These are phyloP conservation scores for Ctena decussata DNA, from an alignment of 2,888 invertebrate species.

Conservation along the genomic window DNA sequence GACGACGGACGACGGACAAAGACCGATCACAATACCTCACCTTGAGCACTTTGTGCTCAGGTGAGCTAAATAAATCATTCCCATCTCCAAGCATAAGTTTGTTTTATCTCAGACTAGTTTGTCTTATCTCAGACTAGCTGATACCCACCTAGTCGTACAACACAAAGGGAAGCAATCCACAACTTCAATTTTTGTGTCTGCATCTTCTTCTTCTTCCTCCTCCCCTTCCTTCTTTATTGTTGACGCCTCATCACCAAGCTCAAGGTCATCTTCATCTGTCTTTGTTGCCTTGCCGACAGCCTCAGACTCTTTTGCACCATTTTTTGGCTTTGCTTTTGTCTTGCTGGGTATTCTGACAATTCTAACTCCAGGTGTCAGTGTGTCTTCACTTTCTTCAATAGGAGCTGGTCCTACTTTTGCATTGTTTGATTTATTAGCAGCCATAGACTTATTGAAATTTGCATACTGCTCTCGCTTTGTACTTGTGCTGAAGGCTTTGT, in stretches of 20 bases:
- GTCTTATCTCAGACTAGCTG: no score
- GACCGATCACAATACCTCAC: no score
- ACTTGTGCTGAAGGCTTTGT: conserved; percentile 72
- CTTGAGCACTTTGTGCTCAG: no score
- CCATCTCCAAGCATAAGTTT: no score
- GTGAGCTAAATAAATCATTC: no score
- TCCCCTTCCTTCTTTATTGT: conserved; percentile 57
- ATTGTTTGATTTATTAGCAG: conserved; percentile 8
- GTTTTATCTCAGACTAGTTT: no score
- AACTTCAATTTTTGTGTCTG: conserved; percentile 66
- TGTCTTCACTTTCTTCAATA: conserved; percentile 28
- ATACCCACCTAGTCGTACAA: conserved; percentile 63
- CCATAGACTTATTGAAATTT: conserved; percentile 69
- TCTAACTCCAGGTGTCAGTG: conserved; percentile 28
- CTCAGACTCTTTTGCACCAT: conserved; percentile 29
- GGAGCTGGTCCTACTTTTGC: conserved; percentile 30
- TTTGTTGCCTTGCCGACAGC: not conserved
- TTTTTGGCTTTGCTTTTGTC: conserved; percentile 17
- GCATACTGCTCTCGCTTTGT: conserved; percentile 73
- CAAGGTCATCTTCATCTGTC: conserved; percentile 69
- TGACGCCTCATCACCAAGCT: conserved; percentile 76
- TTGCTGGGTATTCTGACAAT: conserved; percentile 37
- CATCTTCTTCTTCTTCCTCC: conserved; percentile 53
- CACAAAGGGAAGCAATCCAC: conserved; percentile 74
- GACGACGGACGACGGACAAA: no score